These are phyloP conservation scores for Pollenia angustigena DNA, from an alignment of 2,888 invertebrate species.

Conservation along the genomic window DNA sequence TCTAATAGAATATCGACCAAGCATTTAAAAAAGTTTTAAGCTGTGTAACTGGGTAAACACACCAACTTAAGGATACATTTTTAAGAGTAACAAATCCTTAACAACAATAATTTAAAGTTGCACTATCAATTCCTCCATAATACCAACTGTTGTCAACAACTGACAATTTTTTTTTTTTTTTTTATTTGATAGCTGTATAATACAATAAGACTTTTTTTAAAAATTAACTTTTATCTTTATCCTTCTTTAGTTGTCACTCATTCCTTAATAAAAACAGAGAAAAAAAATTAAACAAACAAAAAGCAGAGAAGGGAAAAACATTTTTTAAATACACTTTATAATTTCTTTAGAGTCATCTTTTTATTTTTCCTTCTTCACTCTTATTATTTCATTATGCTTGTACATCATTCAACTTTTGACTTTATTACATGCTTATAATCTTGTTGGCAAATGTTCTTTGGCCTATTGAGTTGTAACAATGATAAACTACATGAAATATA, in stretches of 20 bases:
- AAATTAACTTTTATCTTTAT: conserved; percentile 36
- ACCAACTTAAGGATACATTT: background rate
- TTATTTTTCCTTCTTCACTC: conserved; percentile 7
- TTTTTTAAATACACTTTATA: conserved; percentile 62
- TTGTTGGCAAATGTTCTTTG: conserved; percentile 73
- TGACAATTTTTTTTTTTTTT: background rate
- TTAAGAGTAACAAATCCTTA: background rate
- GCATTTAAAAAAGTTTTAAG: too few relatives aligned
- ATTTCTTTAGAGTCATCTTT: conserved; percentile 43
- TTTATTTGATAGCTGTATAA: background rate
- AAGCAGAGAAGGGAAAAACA: background rate
- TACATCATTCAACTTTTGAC: conserved; percentile 71
- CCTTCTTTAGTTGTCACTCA: conserved; percentile 40
- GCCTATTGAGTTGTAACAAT: conserved; percentile 73
- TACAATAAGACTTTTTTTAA: background rate
- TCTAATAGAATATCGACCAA: too few relatives aligned
- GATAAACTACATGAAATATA: conserved; percentile 65
- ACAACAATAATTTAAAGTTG: background rate
- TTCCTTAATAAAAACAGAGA: conserved; percentile 15
- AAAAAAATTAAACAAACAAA: background rate
- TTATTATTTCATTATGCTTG: conserved; percentile 66
- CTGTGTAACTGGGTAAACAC: too few relatives aligned
- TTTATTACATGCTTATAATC: conserved; percentile 72
- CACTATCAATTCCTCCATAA: conserved; percentile 22
- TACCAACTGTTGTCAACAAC: conserved; percentile 28